phyloP scores from a whole-genome alignment of 2,113 vertebrate genomes.

The Podarcis raffonei region DNA sequence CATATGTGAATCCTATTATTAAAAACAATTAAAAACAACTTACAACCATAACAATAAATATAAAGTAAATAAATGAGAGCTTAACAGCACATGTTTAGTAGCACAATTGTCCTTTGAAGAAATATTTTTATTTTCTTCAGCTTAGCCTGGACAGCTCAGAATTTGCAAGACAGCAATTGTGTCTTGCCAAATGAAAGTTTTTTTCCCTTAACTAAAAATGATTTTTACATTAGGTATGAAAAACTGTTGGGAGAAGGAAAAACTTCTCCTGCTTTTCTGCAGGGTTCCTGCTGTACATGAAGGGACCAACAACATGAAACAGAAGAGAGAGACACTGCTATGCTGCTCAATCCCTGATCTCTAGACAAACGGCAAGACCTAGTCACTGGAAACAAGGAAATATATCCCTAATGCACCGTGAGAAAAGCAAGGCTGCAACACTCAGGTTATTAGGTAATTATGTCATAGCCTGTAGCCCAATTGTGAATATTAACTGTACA shows the following conservation, averaged over 20 bases:
- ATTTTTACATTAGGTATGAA: background rate
- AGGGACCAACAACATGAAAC: background rate
- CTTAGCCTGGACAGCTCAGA: background rate
- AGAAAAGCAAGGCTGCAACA: background rate
- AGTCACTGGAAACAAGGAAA: background rate
- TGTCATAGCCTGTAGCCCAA: background rate
- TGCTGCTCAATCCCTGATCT: slow-evolving; percentile 16
- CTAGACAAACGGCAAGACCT: background rate
- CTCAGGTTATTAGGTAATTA: background rate
- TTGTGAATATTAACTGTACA: background rate
- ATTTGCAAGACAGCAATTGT: background rate
- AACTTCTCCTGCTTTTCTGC: slow-evolving; percentile 34
- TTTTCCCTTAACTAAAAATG: background rate
- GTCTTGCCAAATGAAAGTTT: background rate
- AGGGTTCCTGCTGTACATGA: slow-evolving; percentile 36
- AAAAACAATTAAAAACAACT: no score
- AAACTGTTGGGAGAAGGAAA: background rate
- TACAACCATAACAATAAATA: no score
- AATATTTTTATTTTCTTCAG: background rate
- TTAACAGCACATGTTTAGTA: background rate
- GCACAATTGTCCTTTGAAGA: background rate
- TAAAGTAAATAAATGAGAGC: no score
- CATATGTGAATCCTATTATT: no score
- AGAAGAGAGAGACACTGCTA: background rate
- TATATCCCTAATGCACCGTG: background rate